Evolutionary conservation across 2,113 vertebrate species (phyloP).

Genomic region (Mesoclemmys tuberculata): DNA sequence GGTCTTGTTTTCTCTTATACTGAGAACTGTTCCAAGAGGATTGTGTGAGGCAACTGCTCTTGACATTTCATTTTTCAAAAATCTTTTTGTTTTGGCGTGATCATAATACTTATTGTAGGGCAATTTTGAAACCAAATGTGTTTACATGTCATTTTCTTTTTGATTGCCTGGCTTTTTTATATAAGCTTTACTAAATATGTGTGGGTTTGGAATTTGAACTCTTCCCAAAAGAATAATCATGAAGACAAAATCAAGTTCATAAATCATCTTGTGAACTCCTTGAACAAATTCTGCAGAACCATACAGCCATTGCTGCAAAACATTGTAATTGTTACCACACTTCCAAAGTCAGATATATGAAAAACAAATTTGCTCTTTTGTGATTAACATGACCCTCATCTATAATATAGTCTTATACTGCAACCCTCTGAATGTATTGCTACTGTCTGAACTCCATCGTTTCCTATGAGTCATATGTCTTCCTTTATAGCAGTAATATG

Average conservation of each 20-base stretch:
- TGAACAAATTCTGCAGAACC: constrained; percentile 59
- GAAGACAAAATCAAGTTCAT: constrained; percentile 67
- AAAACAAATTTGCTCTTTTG: constrained; percentile 26
- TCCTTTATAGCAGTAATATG: constrained; percentile 28
- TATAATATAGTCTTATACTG: background rate
- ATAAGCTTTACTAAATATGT: constrained; percentile 51
- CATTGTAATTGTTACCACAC: constrained; percentile 61
- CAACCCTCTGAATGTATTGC: background rate
- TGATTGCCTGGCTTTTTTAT: constrained; percentile 48
- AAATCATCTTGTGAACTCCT: constrained; percentile 64
- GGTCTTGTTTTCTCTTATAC: background rate
- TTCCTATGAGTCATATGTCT: constrained; percentile 10
- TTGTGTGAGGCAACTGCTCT: constrained; percentile 27
- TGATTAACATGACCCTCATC: constrained; percentile 50
- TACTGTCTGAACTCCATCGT: background rate
- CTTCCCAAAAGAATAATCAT: constrained; percentile 52
- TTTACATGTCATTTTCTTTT: constrained; percentile 49
- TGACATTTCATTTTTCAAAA: constrained; percentile 51
- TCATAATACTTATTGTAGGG: constrained; percentile 45
- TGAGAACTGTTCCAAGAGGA: constrained; percentile 45
- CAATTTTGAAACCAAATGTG: constrained; percentile 52
- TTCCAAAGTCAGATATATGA: constrained; percentile 56
- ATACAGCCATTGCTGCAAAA: constrained; percentile 41
- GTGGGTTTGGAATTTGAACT: constrained; percentile 45
- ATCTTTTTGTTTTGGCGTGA: constrained; percentile 52